These are phyloP conservation scores for Acheta domesticus DNA, from an alignment of 2,888 invertebrate genomes.

Conservation along the genomic window DNA sequence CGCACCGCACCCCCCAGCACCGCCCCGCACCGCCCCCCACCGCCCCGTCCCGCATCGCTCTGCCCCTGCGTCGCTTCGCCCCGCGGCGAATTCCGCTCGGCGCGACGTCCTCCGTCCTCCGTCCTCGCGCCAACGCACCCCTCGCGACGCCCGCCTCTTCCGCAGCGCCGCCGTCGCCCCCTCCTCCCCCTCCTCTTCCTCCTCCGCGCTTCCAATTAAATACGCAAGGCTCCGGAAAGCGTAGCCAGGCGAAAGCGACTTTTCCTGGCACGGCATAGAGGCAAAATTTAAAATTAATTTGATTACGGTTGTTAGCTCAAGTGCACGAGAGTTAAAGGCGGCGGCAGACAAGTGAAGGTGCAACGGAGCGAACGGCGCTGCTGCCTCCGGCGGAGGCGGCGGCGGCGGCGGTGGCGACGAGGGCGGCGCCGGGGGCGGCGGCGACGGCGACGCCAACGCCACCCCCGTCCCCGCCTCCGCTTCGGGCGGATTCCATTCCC, in stretches of 20 bases:
- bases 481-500: slow-evolving; percentile 24
- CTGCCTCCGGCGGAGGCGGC: neutral
- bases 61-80: too few species aligned
- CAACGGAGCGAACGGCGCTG: slow-evolving; percentile 29
- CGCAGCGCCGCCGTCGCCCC: neutral
- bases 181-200: slow-evolving; percentile 26
- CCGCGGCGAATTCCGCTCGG: too few species aligned
- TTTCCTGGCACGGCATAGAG: slow-evolving; percentile 25
- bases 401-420: too few species aligned
- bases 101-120: too few species aligned
- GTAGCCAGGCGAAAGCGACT: slow-evolving; percentile 31
- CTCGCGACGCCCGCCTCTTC: neutral
- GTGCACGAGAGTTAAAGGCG: slow-evolving; percentile 33
- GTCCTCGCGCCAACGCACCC: neutral
- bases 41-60: too few species aligned
- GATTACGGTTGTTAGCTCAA: slow-evolving; percentile 37
- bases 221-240: slow-evolving; percentile 34
- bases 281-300: slow-evolving; percentile 38
- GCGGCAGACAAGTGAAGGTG: slow-evolving; percentile 33
- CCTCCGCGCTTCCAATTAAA: slow-evolving; percentile 31
- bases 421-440: too few species aligned
- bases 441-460: neutral
- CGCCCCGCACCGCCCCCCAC: too few species aligned
- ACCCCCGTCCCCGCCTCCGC: neutral
- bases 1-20: too few species aligned